phyloP scores from a whole-genome alignment of 2,888 invertebrate genomes.

The Himalopsyche tibetana region DNA sequence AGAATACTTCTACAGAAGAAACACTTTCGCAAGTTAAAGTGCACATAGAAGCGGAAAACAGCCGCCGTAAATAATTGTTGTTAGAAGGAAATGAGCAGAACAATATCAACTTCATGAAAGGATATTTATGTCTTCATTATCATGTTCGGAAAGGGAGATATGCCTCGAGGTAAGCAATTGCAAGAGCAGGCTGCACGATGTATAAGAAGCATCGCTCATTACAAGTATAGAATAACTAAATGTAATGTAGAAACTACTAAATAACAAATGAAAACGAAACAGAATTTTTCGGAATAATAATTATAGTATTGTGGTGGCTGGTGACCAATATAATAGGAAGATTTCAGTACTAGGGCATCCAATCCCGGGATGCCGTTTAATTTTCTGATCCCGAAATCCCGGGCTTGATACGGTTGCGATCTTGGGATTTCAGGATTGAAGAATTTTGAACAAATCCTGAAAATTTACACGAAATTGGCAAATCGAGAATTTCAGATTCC shows the following conservation, averaged over 20 bases:
- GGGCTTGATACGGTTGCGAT: too few relatives aligned
- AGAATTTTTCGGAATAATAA: neutral
- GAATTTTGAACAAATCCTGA: too few relatives aligned
- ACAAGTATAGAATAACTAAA: neutral
- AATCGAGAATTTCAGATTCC: too few relatives aligned
- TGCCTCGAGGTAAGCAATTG: neutral
- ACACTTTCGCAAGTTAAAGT: neutral
- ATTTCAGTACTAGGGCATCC: too few relatives aligned
- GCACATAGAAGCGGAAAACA: neutral
- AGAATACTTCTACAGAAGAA: neutral
- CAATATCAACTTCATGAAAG: neutral
- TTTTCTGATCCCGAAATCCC: too few relatives aligned
- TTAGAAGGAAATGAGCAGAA: neutral
- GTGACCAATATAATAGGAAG: too few relatives aligned
- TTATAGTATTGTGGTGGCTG: too few relatives aligned
- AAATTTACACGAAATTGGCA: too few relatives aligned
- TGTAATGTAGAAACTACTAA: neutral
- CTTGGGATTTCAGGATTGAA: too few relatives aligned
- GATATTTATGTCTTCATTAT: constrained; percentile 27
- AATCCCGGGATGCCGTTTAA: too few relatives aligned
- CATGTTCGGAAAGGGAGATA: neutral
- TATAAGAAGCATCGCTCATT: neutral
- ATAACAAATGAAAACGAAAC: neutral
- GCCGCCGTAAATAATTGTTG: neutral
- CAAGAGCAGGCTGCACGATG: neutral